phyloP scores from a whole-genome alignment of 2,888 invertebrate genomes.

The Fragum fragum region DNA sequence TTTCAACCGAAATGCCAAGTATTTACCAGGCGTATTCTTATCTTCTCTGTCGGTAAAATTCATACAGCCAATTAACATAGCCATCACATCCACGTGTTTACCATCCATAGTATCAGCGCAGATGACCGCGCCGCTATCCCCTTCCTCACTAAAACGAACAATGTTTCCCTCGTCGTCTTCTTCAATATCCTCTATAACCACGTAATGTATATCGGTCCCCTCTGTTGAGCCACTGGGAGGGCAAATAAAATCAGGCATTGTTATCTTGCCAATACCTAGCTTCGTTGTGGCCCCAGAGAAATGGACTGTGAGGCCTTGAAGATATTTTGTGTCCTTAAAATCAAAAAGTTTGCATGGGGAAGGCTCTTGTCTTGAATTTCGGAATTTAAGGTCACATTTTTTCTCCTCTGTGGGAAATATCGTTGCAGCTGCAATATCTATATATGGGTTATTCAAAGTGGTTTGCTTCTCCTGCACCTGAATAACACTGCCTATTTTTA shows the following conservation, averaged over 20 bases:
- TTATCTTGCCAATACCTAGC: constrained; percentile 36
- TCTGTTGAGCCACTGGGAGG: too few relatives aligned
- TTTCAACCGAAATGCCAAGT: constrained; percentile 25
- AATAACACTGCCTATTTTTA: constrained; percentile 21
- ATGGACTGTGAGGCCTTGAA: constrained; percentile 33
- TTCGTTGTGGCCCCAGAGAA: constrained; percentile 37
- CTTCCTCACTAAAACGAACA: constrained; percentile 11
- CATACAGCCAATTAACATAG: constrained; percentile 37
- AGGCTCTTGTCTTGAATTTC: constrained; percentile 5
- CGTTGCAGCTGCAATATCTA: constrained; percentile 19
- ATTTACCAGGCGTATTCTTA: constrained; percentile 8
- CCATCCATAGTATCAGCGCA: constrained; percentile 43
- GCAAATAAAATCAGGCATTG: background rate
- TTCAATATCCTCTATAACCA: constrained; percentile 18
- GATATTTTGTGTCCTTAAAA: background rate
- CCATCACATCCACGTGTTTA: constrained; percentile 24
- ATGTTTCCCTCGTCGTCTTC: background rate
- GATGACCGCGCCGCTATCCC: constrained; percentile 40
- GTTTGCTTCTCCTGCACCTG: background rate
- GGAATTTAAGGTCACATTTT: background rate
- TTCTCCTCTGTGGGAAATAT: background rate
- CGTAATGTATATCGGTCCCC: background rate
- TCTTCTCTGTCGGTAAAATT: background rate
- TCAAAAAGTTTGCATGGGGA: background rate
- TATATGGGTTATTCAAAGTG: background rate